Evolutionary conservation across 2,797 vertebrate genomes (phyloP), one percentile per base, ranked within the genome.

Genomic region (Anisognathus igniventris): DNA sequence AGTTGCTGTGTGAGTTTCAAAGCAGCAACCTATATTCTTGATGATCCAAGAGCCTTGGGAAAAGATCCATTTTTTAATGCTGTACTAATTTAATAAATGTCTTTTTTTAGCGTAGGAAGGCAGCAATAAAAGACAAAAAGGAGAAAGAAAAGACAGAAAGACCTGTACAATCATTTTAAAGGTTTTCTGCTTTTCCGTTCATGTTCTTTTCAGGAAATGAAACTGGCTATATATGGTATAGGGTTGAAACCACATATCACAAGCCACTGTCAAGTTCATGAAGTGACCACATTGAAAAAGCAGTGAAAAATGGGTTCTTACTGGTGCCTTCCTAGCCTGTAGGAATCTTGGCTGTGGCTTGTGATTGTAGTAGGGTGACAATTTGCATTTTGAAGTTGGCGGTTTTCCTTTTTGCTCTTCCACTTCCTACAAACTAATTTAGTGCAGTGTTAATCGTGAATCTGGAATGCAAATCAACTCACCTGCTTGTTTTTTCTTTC

Each of bases 401-500:
- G 79, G 92, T 96, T 96, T 96, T 96, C 95, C 91, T 94, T 94
- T 95, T 94, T 92, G 86, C 85, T 91, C 64, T 81, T 93, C 85
- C 45, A 42, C 85, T 90, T 94, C 90, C 91, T 96, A 75, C 74
- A 18, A n/a, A 65, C 74, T 95, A 93, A 93, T 91, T 93, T 9
- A 7, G 56, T 78, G 7, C 37, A 62, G 39, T 67, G 74, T 93
- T 95, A 97, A 78, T 57, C 86, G 73, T 95, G 82, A 92, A 88
- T 93, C 91, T 86, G n/a, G 85, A 90, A 95, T 94, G 95, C 93
- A 96, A 96, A 97, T 95, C 50, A 54, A 79, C 51, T 96, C 95
- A 96, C 93, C 95, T 97, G 96, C 91, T 88, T 92, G 76, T 96
- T 95, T 96, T 95, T 95, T 86, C 73, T 96, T 95, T 96, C 83